Evolutionary conservation across 1,140 invertebrate genomes (phyloP), one percentile per base, ranked within the genome.

Genomic region (Ridgeia piscesae): DNA sequence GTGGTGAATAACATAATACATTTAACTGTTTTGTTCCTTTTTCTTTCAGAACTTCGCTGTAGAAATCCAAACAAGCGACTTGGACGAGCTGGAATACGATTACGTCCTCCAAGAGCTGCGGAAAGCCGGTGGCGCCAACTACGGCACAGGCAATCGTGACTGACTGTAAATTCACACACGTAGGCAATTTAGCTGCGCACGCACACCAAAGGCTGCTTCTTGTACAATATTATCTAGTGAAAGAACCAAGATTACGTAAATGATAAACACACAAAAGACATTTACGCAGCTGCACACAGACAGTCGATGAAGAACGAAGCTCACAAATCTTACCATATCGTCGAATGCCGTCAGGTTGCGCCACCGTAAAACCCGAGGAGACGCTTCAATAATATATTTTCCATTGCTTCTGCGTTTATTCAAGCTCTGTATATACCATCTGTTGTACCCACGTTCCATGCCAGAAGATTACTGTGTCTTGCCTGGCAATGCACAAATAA

Each of bases 101-200:
- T 96, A 97, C 95, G 97, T 98, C 95, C 96, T 96, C 93, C 96
- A 97, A 91, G 97, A 97, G 88, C 95, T 98, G 93, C 97, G 97
- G 93, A 97, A 97, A 94, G 97, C 97, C 50, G 97, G 97, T 33
- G 97, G 97, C 91, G 97, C 97, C 91, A 97, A 97, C 95, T 98
- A 98, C 94, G 97, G 97, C 88, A 97, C 97, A 58, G 97, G 97
- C 88, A 50, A 35, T 21, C 91, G 89, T 33, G 91, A 93, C 91
- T 90, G 58, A 77, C 58, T 21, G 27, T 31, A 1, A 27, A 77
- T 4, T 77, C 2, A 31, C 58, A 77, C 2, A 77, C 17, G 58
- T 77, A 77, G 58, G 58, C 58, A 77, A 77, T 77, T 77, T 21
- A 77, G 58, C 17, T 77, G 17, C 58, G 58, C 58, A 77, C 58